Percentiles rank a stretch among this genome's conserved stretches.
These are phyloP conservation scores for Plusia festucae DNA, from an alignment of 2,888 invertebrate species.

Conservation along the genomic window DNA sequence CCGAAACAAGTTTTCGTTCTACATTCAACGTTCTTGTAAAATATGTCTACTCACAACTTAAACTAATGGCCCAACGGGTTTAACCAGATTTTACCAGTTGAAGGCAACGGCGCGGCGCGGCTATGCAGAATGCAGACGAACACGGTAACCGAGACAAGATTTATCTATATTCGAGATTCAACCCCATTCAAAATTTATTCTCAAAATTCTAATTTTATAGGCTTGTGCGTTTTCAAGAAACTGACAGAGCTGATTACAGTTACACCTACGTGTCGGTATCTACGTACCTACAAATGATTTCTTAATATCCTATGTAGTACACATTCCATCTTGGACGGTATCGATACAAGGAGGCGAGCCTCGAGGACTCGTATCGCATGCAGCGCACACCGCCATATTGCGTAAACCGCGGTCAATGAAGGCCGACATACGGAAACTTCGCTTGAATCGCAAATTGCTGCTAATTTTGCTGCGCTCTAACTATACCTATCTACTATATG, in stretches of 20 bases:
- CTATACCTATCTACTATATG: constrained; percentile 24
- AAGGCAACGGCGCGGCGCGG: constrained; percentile 38
- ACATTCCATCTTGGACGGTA: constrained; percentile 36
- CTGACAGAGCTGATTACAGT: background rate
- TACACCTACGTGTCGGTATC: background rate
- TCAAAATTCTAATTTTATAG: too few species aligned
- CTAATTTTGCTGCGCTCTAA: constrained; percentile 62
- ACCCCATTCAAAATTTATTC: background rate
- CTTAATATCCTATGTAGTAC: constrained; percentile 12
- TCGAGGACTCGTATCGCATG: constrained; percentile 66
- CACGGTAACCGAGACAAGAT: background rate
- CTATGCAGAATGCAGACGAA: constrained; percentile 27
- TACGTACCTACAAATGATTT: constrained; percentile 1
- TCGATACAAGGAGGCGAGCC: constrained; percentile 51
- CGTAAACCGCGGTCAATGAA: constrained; percentile 69
- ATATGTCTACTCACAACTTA: constrained; percentile 58
- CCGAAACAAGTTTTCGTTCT: constrained; percentile 47
- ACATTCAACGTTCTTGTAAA: constrained; percentile 45
- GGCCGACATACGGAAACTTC: constrained; percentile 78
- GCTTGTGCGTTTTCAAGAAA: background rate
- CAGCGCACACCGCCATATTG: constrained; percentile 68
- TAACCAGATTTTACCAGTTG: constrained; percentile 56
- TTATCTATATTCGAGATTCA: background rate
- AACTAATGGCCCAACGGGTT: constrained; percentile 62
- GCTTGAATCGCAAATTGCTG: constrained; percentile 71